Conservation (phyloP, 2,797 vertebrate species). For the Oreochromis grahami region DNA sequence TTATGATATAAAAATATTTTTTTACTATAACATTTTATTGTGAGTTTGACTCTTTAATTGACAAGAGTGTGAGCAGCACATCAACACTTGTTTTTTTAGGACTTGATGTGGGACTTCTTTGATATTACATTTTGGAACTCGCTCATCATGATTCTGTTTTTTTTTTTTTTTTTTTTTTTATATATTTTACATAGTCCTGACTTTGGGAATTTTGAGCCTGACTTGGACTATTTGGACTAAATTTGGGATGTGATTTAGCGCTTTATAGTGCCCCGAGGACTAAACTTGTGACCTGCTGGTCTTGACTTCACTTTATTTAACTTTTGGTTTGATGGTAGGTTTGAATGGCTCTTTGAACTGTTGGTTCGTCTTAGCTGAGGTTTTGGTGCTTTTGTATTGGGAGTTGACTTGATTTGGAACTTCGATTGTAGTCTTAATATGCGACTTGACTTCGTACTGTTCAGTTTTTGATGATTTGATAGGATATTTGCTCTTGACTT, state of each 20-base stretch:
- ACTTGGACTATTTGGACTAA: background rate
- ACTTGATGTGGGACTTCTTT: background rate
- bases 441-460: background rate
- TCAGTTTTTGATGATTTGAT: background rate
- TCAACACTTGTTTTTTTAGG: background rate
- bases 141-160: background rate
- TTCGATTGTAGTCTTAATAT: background rate
- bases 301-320: background rate
- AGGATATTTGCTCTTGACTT: background rate
- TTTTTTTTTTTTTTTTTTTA: background rate
- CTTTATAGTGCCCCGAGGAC: rapidly evolving
- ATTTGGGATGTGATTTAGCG: background rate
- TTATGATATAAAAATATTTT: background rate
- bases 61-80: background rate
- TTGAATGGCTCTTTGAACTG: background rate
- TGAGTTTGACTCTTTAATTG: background rate
- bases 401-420: background rate
- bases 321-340: background rate
- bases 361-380: background rate
- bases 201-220: background rate
- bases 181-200: background rate
- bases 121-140: background rate
- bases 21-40: background rate
- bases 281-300: background rate
- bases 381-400: rapidly evolving